Base-by-base conservation (phyloP, 2,888 invertebrate species). In the Zelleria hepariella region DNA sequence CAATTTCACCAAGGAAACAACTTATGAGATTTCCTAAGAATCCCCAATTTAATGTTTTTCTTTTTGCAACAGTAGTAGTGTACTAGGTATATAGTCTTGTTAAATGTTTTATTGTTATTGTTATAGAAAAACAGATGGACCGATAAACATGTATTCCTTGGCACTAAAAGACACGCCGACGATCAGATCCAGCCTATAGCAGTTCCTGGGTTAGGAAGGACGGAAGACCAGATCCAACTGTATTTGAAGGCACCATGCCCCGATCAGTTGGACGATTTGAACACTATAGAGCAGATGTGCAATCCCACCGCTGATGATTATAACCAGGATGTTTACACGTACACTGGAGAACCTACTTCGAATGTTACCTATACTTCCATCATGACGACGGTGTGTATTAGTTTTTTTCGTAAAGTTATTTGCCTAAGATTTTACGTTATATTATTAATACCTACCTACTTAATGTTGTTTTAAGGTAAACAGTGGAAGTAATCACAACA, bases 81-180 rank as follows among this genome's bases (percentile, higher is more conserved):
- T n/a, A n/a, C n/a, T n/a, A n/a, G n/a, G n/a, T n/a, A n/a, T n/a
- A n/a, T n/a, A n/a, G n/a, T n/a, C n/a, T n/a, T n/a, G n/a, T n/a
- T n/a, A n/a, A n/a, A n/a, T n/a, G n/a, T n/a, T n/a, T n/a, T n/a
- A n/a, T n/a, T n/a, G n/a, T n/a, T n/a, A n/a, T n/a, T n/a, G 6
- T 59, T 64, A 57, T 63, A 72, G 65, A 65, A 65, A 60, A 51
- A 60, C 64, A 32, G 67, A 63, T 93, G 92, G 92, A 78, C 78
- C 0, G 86, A 91, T 58, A 91, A 91, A 68, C 75, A 90, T 68
- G 68, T 92, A 56, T 92, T 90, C 68, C 74, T 92, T 54, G 92
- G 92, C 15, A 71, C 78, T 53, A 73, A 74, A 59, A 77, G 86
- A 62, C 80, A 83, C 62, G 66, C 65, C 15, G 77, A 77, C 66